Conservation (phyloP, 2,888 invertebrate species). For the Exocentrus adspersus region DNA sequence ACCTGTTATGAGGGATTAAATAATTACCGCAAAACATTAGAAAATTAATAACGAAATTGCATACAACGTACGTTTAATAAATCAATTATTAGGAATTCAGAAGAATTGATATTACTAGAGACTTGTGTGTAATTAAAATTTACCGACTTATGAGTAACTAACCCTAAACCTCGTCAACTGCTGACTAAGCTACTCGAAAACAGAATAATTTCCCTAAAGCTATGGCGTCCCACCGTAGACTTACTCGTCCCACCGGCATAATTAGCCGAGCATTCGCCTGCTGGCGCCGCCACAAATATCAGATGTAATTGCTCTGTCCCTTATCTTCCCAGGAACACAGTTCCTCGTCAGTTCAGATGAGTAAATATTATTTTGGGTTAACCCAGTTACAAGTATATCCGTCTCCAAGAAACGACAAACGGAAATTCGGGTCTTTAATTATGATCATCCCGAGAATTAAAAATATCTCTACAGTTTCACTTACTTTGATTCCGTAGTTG, state of each 20-base stretch:
- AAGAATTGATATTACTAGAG: no score
- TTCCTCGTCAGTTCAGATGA: constrained; percentile 8
- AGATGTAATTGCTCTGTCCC: constrained; percentile 11
- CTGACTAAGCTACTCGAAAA: not conserved
- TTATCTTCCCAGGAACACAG: constrained; percentile 5
- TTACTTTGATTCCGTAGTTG: constrained; percentile 93
- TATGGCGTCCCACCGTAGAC: no score
- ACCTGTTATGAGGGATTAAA: no score
- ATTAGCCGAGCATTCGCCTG: not conserved
- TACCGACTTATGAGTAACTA: no score
- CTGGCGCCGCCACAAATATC: not conserved
- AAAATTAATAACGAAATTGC: no score
- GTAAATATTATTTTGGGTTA: constrained; percentile 9
- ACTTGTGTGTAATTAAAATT: no score
- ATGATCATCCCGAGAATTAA: no score
- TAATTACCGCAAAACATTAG: no score
- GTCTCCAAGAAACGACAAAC: not conserved
- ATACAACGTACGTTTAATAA: no score
- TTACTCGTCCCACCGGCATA: not conserved
- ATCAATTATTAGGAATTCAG: no score
- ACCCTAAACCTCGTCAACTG: no score
- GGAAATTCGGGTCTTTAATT: not conserved
- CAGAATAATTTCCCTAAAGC: not conserved
- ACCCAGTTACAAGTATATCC: not conserved
- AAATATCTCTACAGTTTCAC: no score